A percentile compares a stretch with the other conserved stretches of the same genome.
Conservation (phyloP, 1,140 invertebrate genomes). For the Trichogramma pretiosum region DNA sequence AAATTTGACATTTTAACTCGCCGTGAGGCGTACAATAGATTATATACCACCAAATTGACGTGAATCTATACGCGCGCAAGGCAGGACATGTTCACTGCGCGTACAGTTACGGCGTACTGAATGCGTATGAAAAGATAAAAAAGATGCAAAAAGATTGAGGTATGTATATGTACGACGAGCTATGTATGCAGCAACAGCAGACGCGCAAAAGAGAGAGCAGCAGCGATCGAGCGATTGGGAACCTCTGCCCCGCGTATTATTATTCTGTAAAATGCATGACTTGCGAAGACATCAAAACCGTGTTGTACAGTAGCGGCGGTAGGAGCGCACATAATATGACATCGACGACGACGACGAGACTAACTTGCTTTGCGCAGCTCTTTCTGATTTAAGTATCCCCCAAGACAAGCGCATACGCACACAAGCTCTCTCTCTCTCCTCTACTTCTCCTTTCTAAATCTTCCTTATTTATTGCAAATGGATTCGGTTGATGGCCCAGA, state of each 20-base stretch:
- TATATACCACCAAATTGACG: no score
- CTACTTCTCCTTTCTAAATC: constrained; percentile 28
- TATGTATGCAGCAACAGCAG: no score
- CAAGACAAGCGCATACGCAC: constrained; percentile 35
- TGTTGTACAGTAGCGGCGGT: background rate
- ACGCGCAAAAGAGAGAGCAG: no score
- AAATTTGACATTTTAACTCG: no score
- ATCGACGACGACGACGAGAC: constrained; percentile 20
- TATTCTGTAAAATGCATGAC: constrained; percentile 45
- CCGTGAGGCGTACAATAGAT: no score
- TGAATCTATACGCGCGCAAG: no score
- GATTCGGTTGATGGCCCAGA: constrained; percentile 29
- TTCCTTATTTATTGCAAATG: constrained; percentile 48
- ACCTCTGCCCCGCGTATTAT: constrained; percentile 28
- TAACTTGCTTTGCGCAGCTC: constrained; percentile 32
- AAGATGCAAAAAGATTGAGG: no score
- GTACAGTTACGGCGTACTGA: no score
- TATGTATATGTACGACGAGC: background rate
- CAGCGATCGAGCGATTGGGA: constrained; percentile 22
- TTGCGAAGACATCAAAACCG: constrained; percentile 35
- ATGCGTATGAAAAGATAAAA: no score
- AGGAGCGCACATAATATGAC: background rate
- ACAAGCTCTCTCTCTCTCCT: constrained; percentile 17
- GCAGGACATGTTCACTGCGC: no score
- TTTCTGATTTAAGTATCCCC: constrained; percentile 34